Evolutionary conservation across 1,140 invertebrate species (phyloP).

Genomic region (Drosophila azteca): DNA sequence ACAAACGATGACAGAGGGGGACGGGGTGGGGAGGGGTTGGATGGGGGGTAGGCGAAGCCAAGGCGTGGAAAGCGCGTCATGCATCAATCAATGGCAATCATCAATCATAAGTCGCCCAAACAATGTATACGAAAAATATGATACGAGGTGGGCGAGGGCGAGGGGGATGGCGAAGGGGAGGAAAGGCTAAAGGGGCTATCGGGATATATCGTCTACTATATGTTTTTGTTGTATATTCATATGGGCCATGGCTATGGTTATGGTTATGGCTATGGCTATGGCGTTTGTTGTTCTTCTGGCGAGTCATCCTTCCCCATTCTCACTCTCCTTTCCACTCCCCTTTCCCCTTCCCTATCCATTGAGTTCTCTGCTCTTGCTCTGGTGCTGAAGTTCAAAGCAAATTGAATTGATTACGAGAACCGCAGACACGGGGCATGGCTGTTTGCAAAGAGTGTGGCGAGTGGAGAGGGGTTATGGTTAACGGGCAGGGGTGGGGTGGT

Average conservation of each 20-base stretch:
- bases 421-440: conserved; percentile 2
- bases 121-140: conserved; percentile 39
- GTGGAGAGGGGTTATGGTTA: conserved; percentile 28
- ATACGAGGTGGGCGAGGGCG: neutral
- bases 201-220: neutral
- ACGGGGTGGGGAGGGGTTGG: too few relatives aligned
- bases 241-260: conserved; percentile 1
- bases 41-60: conserved; percentile 22
- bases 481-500: too few relatives aligned
- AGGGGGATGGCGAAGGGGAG: too few relatives aligned
- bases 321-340: neutral
- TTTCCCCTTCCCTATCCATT: conserved; percentile 14
- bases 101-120: conserved; percentile 70
- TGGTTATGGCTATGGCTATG: conserved; percentile 10
- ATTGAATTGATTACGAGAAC: conserved; percentile 42
- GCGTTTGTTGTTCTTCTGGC: conserved; percentile 25
- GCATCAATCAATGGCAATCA: conserved; percentile 78
- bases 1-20: conserved; percentile 50
- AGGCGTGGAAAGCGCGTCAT: conserved; percentile 61
- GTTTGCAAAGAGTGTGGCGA: conserved; percentile 4
- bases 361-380: too few relatives aligned
- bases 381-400: conserved; percentile 38
- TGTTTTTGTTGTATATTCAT: conserved; percentile 44
- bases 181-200: too few relatives aligned
- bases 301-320: too few relatives aligned